Evolutionary conservation across 2,888 invertebrate species (phyloP), one percentile per base, ranked within the genome.

Genomic region (Apamea sordens): DNA sequence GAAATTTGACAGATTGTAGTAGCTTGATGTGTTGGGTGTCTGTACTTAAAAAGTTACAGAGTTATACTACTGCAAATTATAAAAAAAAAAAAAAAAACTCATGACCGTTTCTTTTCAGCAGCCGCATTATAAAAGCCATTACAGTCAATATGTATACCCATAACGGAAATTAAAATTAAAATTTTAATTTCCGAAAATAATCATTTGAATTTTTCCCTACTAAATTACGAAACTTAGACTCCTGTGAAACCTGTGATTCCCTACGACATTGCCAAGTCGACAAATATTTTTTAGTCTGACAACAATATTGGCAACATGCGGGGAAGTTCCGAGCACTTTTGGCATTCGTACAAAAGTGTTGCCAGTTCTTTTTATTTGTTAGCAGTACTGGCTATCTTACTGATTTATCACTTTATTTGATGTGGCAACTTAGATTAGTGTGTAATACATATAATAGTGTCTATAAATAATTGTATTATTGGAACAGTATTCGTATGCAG

Each of bases 401-500:
- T 83, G 88, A 86, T 86, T 82, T 80, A 88, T 81, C 47, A 28
- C 50, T 79, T 80, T 77, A 75, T 87, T 86, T 86, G 87, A 86
- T 83, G 75, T 77, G 76, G 83, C 28, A 65, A 79, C 72, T 82
- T 80, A 63, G 73, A 80, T 83, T 77, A 80, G 70, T 73, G 59
- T 32, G 50, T 79, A 77, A 68, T 76, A n/a, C n/a, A n/a, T n/a
- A 28, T 79, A 77, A 72, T 76, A 32, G 82, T 76, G 70, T 63
- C 28, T n/a, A 86, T 88, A 83, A 82, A 83, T 85, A 67, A 74
- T 28, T 32, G 24, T 73, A 80, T 84, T 78, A 82, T 77, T 78
- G 47, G 50, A 71, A 24, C 50, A 53, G 50, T 61, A 50, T 68
- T 72, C 24, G 28, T 81, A 75, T 59, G 82, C 10, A 84, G 78